Percentiles rank a stretch among this genome's conserved stretches.
These are phyloP conservation scores for Esox lucius DNA, from an alignment of 2,797 vertebrate species.

Conservation along the genomic window DNA sequence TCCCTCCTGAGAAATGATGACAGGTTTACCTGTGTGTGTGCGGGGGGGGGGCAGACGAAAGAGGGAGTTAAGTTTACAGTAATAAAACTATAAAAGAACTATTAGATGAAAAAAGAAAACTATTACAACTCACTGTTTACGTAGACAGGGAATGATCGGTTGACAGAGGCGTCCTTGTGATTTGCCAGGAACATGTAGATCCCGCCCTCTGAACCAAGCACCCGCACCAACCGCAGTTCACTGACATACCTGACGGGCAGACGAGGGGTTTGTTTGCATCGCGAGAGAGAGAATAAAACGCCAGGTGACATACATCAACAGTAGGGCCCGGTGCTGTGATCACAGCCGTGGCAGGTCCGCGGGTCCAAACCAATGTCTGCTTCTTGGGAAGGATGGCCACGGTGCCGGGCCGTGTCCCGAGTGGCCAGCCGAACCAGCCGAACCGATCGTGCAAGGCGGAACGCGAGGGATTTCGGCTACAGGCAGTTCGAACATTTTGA, in stretches of 20 bases:
- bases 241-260: slow-evolving; percentile 77
- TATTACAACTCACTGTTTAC: slow-evolving; percentile 87
- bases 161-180: slow-evolving; percentile 82
- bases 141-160: slow-evolving; percentile 84
- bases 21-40: slow-evolving; percentile 82
- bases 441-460: too few relatives aligned
- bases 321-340: too few relatives aligned
- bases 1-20: slow-evolving; percentile 86
- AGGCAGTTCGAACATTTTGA: too few relatives aligned
- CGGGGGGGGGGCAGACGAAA: background rate
- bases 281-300: too few relatives aligned
- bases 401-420: too few relatives aligned
- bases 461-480: too few relatives aligned
- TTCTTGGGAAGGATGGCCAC: too few relatives aligned
- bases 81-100: background rate
- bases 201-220: slow-evolving; percentile 90
- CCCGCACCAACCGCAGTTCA: slow-evolving; percentile 88
- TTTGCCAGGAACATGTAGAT: slow-evolving; percentile 87
- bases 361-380: too few relatives aligned
- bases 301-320: background rate
- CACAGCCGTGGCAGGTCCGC: too few relatives aligned
- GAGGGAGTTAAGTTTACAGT: background rate
- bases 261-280: background rate
- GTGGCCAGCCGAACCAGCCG: too few relatives aligned
- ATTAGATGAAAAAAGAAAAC: background rate